Percentiles rank a stretch among this genome's conserved stretches.
Conservation (phyloP, 2,797 vertebrate genomes). For the Discoglossus pictus region DNA sequence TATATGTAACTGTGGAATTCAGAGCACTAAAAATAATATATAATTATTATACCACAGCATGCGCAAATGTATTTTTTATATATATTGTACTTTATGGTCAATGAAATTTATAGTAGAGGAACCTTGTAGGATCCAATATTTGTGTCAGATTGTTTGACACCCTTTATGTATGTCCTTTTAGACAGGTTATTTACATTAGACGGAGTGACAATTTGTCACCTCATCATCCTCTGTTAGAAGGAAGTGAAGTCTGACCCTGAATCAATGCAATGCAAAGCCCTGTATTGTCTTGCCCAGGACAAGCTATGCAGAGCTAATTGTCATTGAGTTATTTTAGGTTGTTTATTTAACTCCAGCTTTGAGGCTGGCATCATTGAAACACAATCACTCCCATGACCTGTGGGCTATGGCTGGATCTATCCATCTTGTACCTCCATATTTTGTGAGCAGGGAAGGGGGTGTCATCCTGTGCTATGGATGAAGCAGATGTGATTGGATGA, state of each 20-base stretch:
- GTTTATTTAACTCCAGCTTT: neutral
- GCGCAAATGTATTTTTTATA: too few species aligned
- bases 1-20: too few species aligned
- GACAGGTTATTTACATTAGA: neutral
- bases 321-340: conserved; percentile 1
- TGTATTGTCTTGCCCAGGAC: conserved; percentile 19
- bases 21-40: too few species aligned
- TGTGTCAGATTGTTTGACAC: too few species aligned
- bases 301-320: conserved; percentile 10
- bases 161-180: too few species aligned
- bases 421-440: conserved; percentile 19
- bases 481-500: conserved; percentile 23
- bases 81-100: too few species aligned
- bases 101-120: too few species aligned
- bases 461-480: conserved; percentile 16
- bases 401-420: conserved; percentile 18
- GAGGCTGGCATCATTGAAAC: neutral
- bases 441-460: conserved; percentile 15
- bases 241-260: neutral
- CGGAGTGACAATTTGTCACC: neutral
- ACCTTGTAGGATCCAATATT: too few species aligned
- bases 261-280: conserved; percentile 28
- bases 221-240: neutral
- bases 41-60: too few species aligned
- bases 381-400: conserved; percentile 8